Evolutionary conservation across 1,140 invertebrate genomes (phyloP), one percentile per base, ranked within the genome.

Genomic region (Choristoneura fumiferana): DNA sequence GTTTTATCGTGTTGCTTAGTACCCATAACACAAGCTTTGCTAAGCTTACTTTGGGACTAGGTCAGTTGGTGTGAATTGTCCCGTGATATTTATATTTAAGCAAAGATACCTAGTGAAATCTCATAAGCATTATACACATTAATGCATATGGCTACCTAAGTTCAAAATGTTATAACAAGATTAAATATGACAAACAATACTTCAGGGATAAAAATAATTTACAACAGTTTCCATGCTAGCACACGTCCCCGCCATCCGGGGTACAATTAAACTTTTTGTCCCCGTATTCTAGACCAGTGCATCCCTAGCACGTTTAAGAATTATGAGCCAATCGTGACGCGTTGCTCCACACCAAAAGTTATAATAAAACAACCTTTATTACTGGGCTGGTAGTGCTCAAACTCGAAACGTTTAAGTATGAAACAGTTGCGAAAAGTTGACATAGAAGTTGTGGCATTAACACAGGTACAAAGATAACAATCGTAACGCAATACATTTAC

Each of bases 241-340:
- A 64, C 40, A 70, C 58, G 60, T 65, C 60, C 68, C 13, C 49
- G 49, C 37, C 57, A 60, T 59, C 39, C 15, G 58, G 56, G 57
- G 59, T 65, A 67, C 73, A 83, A 79, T 81, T 79, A 79, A 75
- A 81, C 64, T 81, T 79, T 81, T 78, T 81, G 71, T 56, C 13
- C 49, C 55, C 58, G 18, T 49, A 49, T 63, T 54, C 56, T 58
- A 59, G 43, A 54, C 38, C 40, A 62, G 43, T 66, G 72, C 73
- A 76, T 67, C 67, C 65, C 54, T 36, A 38, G 63, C 77, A 80
- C 73, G 73, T 76, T 36, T 61, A 60, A 34, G 66, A 83, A 65
- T 81, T 81, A 83, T 77, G 73, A 76, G 61, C 57, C 58, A 57
- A 60, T 67, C 80, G 79, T 82, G 80, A 83, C 80, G 71, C 80